A percentile compares a stretch with the other conserved stretches of the same genome.
Evolutionary conservation across 2,797 vertebrate genomes (phyloP).

Genomic region (Potorous gilbertii): DNA sequence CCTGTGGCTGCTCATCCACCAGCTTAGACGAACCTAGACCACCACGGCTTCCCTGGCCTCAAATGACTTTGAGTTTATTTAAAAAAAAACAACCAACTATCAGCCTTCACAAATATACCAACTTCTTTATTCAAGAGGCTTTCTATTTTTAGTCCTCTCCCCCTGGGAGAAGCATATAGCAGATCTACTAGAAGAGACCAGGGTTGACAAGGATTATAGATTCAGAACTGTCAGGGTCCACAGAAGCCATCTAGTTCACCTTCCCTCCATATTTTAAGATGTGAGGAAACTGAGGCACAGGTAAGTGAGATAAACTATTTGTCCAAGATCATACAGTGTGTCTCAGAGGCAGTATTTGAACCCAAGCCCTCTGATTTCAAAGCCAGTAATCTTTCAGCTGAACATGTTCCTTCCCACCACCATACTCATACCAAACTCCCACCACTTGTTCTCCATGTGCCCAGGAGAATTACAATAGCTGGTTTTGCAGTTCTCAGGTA

Average conservation of each 20-base stretch:
- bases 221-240: neutral
- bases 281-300: neutral
- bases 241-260: neutral
- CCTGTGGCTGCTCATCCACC: neutral
- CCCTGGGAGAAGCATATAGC: neutral
- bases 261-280: neutral
- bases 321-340: neutral
- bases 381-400: neutral
- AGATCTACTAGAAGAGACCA: neutral
- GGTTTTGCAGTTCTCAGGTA: neutral
- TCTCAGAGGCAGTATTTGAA: neutral
- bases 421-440: neutral
- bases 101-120: neutral
- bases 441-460: neutral
- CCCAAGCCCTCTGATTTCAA: neutral
- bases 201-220: neutral
- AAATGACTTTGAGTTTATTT: neutral
- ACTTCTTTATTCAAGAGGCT: neutral
- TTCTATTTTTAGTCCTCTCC: neutral
- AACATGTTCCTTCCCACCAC: neutral
- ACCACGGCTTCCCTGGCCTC: neutral
- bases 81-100: neutral
- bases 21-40: neutral
- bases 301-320: neutral
- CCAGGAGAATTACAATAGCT: neutral